These are phyloP conservation scores for Cinclus mexicanus DNA, from an alignment of 2,113 vertebrate species.

Conservation along the genomic window DNA sequence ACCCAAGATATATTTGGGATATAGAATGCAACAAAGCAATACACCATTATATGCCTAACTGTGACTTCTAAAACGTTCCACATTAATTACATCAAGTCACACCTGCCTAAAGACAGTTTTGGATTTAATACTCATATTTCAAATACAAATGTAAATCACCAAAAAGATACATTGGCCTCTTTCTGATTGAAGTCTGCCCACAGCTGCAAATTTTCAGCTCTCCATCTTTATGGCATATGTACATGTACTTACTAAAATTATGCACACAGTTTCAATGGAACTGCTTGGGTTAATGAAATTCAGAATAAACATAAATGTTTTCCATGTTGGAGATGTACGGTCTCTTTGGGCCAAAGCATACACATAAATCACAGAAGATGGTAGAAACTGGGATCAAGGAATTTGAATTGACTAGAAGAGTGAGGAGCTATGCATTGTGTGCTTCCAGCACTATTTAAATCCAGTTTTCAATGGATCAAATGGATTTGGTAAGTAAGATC, in stretches of 20 bases:
- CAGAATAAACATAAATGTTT: not conserved
- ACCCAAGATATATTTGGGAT: not conserved
- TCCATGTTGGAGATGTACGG: not conserved
- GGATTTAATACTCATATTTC: not conserved
- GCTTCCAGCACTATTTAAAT: not conserved
- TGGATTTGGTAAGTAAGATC: not conserved
- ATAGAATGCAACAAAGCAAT: not conserved
- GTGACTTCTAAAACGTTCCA: not conserved
- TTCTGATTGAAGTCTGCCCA: not conserved
- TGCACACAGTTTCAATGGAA: not conserved
- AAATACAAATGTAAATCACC: not conserved
- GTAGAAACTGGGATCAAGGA: not conserved
- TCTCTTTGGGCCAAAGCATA: not conserved
- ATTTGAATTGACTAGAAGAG: not conserved
- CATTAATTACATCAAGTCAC: not conserved
- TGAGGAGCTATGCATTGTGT: not conserved
- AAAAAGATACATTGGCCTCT: not conserved
- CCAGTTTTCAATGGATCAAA: slow-evolving; percentile 23
- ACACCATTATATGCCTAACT: not conserved
- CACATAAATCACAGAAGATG: not conserved
- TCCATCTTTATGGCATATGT: not conserved
- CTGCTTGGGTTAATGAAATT: not conserved
- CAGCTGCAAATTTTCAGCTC: not conserved
- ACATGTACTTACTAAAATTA: not conserved
- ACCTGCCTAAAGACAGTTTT: not conserved